Percentiles rank a stretch among this genome's conserved stretches.
These are phyloP conservation scores for Poecilia latipinna DNA, from an alignment of 2,113 vertebrate species.

Conservation along the genomic window DNA sequence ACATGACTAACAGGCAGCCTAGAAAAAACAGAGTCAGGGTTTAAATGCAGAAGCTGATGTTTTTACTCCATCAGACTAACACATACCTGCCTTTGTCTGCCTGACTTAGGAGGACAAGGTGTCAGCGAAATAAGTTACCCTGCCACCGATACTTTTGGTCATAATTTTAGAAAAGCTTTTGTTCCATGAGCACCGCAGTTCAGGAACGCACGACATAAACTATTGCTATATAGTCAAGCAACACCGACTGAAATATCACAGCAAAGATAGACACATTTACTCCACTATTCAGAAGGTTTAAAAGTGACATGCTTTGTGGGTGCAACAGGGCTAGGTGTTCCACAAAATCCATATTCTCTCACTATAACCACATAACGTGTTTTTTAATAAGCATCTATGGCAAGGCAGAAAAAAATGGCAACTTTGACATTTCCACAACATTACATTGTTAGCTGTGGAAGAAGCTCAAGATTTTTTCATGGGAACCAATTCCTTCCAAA, in stretches of 20 bases:
- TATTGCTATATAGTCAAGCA: neutral
- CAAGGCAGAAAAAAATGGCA: neutral
- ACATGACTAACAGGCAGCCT: constrained; percentile 48
- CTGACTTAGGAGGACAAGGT: neutral
- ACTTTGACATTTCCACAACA: constrained; percentile 35
- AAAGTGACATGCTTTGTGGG: neutral
- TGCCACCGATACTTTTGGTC: neutral
- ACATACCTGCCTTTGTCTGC: neutral
- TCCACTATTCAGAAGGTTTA: neutral
- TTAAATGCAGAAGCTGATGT: constrained; percentile 57
- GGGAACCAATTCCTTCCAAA: constrained; percentile 64
- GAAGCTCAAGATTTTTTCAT: constrained; percentile 57
- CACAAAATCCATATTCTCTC: neutral
- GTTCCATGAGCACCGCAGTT: neutral
- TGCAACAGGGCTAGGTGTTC: neutral
- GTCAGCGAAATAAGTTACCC: no score
- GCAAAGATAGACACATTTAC: neutral
- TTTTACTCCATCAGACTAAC: neutral
- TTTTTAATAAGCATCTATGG: neutral
- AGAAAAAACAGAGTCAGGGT: constrained; percentile 45
- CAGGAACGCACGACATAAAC: neutral
- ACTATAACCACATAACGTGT: neutral
- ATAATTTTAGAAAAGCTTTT: neutral
- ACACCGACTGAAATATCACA: neutral
- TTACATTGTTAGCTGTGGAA: constrained; percentile 58